Evolutionary conservation across 2,888 invertebrate species (phyloP), one percentile per base, ranked within the genome.

Genomic region (Synergus umbraculus): DNA sequence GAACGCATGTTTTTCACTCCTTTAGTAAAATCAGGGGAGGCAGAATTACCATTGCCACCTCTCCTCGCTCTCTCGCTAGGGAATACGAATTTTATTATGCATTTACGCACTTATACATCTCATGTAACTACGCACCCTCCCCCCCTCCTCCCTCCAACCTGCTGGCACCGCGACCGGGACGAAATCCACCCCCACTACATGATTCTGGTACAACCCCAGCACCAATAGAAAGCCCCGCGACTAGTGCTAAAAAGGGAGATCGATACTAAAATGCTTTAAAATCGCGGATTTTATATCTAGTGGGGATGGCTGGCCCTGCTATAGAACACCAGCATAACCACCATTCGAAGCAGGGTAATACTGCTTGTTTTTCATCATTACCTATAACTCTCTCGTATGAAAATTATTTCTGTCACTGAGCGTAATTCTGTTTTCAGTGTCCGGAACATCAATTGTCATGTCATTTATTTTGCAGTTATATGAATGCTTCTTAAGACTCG

Each of bases 261-360:
- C 94, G 93, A 94, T 94, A 94, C 94, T 94, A 94, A 94, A 94
- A 94, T 94, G 94, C 94, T 94, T 94, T 94, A 94, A 94, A 94
- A 93, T 94, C 89, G 93, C 93, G 94, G 93, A 94, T 94, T 94
- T 94, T 94, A 94, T 94, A 93, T 93, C 93, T 93, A 93, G 92
- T 93, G 92, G 92, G 92, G 85, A 80, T 84, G 84, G 86, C 84
- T 85, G 83, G 84, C 86, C 86, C 86, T 82, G 83, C 82, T 82
- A 83, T 29, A 29, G 83, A 84, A 80, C 82, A 81, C 78, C 83
- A 82, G 81, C 81, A 82, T 63, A 64, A 43, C 76, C 76, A 37
- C 73, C 15, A 49, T 69, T 69, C 22, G 46, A 69, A 13, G 22
- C 69, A 8, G 46, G 44, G 12, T 69, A 49, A 69, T 73, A 73